phyloP scores from a whole-genome alignment of 2,797 vertebrate species.

The Thalassophryne amazonica region DNA sequence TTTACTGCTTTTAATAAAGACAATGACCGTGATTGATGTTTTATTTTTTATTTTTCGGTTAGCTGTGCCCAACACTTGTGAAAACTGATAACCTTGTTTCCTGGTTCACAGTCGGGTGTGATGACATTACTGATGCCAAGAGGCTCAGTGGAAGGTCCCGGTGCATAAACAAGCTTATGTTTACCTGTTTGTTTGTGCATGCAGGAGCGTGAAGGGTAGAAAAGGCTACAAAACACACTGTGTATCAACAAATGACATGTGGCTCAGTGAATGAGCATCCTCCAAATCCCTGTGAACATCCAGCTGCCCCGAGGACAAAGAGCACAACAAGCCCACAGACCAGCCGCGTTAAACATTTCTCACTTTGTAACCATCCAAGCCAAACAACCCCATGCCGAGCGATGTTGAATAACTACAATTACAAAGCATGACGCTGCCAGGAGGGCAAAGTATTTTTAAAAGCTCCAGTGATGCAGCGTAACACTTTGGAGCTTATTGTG shows the following conservation, averaged over 20 bases:
- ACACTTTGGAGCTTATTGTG: constrained; percentile 17
- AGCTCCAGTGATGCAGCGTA: constrained; percentile 34
- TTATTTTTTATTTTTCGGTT: no score
- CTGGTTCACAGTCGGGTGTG: no score
- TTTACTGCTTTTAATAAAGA: no score
- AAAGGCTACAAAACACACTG: constrained; percentile 38
- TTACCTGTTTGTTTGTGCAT: constrained; percentile 42
- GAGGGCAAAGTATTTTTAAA: constrained; percentile 42
- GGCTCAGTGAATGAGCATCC: constrained; percentile 40
- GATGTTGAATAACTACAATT: constrained; percentile 59
- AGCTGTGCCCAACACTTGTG: no score
- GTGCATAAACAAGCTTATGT: constrained; percentile 26
- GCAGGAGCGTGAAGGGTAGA: constrained; percentile 54
- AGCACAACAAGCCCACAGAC: constrained; percentile 43
- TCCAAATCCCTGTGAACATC: constrained; percentile 48
- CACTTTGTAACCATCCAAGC: constrained; percentile 56
- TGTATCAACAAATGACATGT: constrained; percentile 62
- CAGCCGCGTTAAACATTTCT: constrained; percentile 61
- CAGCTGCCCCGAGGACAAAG: constrained; percentile 44
- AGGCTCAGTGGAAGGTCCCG: no score
- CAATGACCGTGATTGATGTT: no score
- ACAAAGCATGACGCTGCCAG: constrained; percentile 48
- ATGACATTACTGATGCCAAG: no score
- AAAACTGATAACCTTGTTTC: no score
- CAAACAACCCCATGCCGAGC: constrained; percentile 51